Conservation (phyloP, 2,797 vertebrate genomes). For the Adrianichthys oophorus region DNA sequence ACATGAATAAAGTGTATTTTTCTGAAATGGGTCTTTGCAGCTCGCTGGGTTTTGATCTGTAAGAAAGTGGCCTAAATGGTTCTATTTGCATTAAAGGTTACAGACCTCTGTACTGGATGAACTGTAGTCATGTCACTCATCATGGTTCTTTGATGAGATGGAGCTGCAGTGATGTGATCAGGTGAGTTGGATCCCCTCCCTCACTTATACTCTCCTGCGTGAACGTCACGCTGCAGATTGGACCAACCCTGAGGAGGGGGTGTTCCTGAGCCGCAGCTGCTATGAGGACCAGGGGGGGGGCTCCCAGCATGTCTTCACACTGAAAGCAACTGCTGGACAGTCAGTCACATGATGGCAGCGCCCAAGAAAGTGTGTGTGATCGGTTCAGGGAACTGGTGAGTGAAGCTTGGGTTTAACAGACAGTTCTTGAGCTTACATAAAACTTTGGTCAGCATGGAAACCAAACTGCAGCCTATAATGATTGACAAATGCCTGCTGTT, state of each 20-base stretch:
- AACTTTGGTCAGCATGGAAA: slow-evolving; percentile 14
- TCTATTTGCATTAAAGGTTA: no score
- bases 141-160: no score
- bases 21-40: no score
- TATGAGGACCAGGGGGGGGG: slow-evolving; percentile 63
- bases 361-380: slow-evolving; percentile 87
- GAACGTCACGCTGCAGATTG: neutral
- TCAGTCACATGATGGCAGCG: slow-evolving; percentile 65
- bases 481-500: slow-evolving; percentile 23
- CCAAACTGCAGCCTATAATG: slow-evolving; percentile 5
- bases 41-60: no score
- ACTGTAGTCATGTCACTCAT: no score
- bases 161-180: no score
- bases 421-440: slow-evolving; percentile 3
- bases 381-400: slow-evolving; percentile 98
- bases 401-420: slow-evolving; percentile 10
- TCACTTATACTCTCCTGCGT: neutral
- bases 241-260: slow-evolving; percentile 43
- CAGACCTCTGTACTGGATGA: no score
- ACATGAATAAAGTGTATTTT: no score
- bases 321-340: slow-evolving; percentile 36
- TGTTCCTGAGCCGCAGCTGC: slow-evolving; percentile 6
- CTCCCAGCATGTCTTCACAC: slow-evolving; percentile 14
- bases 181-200: neutral
- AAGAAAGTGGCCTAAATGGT: no score